Percentiles rank a stretch among this genome's conserved stretches.
Evolutionary conservation across 2,888 invertebrate species (phyloP).

Genomic region (Melanostoma scalare): DNA sequence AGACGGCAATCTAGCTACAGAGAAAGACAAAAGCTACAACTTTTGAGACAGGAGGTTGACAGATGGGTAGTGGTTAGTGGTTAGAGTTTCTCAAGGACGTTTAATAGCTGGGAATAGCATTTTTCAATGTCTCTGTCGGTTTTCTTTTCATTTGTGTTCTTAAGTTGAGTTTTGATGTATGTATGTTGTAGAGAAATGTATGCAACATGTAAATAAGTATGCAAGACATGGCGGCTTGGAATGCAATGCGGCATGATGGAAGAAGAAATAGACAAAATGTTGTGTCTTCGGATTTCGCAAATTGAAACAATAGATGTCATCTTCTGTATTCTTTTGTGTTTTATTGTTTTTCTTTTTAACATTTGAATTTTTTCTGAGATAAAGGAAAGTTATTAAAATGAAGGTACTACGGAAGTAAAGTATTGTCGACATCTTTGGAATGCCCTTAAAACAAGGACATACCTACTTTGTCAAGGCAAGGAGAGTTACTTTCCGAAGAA

Average conservation of each 20-base stretch:
- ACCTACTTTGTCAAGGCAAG: constrained; percentile 34
- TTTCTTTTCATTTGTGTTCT: constrained; percentile 14
- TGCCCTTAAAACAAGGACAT: constrained; percentile 49
- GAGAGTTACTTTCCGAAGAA: constrained; percentile 38
- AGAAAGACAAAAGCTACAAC: constrained; percentile 55
- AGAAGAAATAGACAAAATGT: constrained; percentile 44
- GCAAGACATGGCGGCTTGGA: neutral
- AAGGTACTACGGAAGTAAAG: constrained; percentile 45
- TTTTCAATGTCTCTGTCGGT: constrained; percentile 41
- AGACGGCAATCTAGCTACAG: constrained; percentile 16
- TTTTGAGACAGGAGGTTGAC: constrained; percentile 68
- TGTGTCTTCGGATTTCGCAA: constrained; percentile 44
- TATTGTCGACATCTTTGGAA: constrained; percentile 58
- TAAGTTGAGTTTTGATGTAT: constrained; percentile 7
- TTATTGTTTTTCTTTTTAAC: neutral
- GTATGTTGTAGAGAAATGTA: constrained; percentile 22
- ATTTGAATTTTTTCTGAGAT: constrained; percentile 22
- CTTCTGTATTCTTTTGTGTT: constrained; percentile 32
- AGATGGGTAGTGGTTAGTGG: constrained; percentile 66
- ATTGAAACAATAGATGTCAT: constrained; percentile 68
- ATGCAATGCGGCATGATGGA: neutral
- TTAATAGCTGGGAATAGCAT: constrained; percentile 59
- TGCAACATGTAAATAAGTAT: constrained; percentile 52
- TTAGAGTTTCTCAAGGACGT: constrained; percentile 60
- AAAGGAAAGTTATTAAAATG: constrained; percentile 61